These are phyloP conservation scores for Steinernema khuongi DNA, from an alignment of 1,140 invertebrate species.

Conservation along the genomic window DNA sequence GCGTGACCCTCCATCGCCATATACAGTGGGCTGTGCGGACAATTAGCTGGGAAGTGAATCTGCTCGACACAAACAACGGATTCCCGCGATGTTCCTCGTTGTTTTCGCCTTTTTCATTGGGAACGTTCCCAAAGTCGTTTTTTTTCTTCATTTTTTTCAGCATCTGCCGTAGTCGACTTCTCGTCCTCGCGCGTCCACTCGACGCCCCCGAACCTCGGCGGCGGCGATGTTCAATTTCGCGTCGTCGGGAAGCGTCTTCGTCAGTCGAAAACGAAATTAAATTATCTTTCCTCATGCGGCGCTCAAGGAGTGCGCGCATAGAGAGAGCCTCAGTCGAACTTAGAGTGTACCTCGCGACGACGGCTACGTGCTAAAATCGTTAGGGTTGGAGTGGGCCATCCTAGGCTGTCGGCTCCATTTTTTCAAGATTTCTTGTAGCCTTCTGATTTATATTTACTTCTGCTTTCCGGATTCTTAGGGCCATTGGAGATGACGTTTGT, in stretches of 20 bases:
- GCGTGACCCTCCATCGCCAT: too few relatives aligned
- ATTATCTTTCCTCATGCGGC: conserved; percentile 12
- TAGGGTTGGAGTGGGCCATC: background rate
- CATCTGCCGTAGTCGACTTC: background rate
- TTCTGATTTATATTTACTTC: too few relatives aligned
- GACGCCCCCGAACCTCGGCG: too few relatives aligned
- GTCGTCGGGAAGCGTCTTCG: background rate
- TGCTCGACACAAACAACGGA: too few relatives aligned
- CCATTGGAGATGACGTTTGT: too few relatives aligned
- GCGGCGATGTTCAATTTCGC: conserved; percentile 12
- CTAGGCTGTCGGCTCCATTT: too few relatives aligned
- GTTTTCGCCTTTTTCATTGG: background rate
- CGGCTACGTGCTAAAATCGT: background rate
- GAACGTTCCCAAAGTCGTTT: background rate
- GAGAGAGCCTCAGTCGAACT: background rate
- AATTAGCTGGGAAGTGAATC: too few relatives aligned
- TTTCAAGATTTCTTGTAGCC: too few relatives aligned
- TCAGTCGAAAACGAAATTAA: background rate
- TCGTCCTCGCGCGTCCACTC: background rate
- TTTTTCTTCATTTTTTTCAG: background rate
- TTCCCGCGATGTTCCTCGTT: too few relatives aligned
- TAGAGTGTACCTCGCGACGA: background rate
- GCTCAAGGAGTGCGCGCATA: background rate
- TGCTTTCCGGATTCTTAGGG: too few relatives aligned
- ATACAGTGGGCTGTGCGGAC: too few relatives aligned